Evolutionary conservation across 2,113 vertebrate species (phyloP), one percentile per base, ranked within the genome.

Genomic region (Sturnus vulgaris): DNA sequence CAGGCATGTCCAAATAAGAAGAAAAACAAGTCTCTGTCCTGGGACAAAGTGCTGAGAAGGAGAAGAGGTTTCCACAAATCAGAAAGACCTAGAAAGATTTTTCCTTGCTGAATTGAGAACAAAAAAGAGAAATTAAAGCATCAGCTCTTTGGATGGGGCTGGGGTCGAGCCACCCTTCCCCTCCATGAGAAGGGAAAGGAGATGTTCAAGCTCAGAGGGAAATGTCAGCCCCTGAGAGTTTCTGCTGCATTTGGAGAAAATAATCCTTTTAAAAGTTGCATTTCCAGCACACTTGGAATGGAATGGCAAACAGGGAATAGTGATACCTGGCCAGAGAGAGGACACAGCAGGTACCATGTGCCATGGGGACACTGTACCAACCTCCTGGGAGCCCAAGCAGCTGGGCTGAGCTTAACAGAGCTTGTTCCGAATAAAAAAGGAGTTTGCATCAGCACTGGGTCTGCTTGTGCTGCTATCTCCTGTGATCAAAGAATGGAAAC

Each of bases 401-500:
- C 91, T 82, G 86, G 19, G 2, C 78, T 21, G 60, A 75, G 76
- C 80, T 78, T 7, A 11, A 44, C 61, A 47, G 30, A 64, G 21
- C 24, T 10, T 5, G 15, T 15, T 15, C 24, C 55, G 10, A 49
- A 27, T 13, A 9, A 77, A 69, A 64, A 64, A 37, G 1, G 28
- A 49, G n/a, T 72, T 57, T 77, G 55, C 79, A 72, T 14, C 87
- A 90, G 82, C 82, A 6, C 16, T 24, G 82, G 63, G 35, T 42
- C 83, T 93, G 71, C 71, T 57, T 42, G 88, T 68, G 15, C 82
- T 88, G 91, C 89, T 88, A 42, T 95, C 94, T 94, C 18, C 85
- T 49, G 90, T 90, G 95, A 92, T 96, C 95, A 95, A 94, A 94
- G 93, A 21, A 59, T 21, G 46, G 21, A 44, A 93, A 86, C 92